These are phyloP conservation scores for Rhodeus uyekii DNA, from an alignment of 2,797 vertebrate genomes.

Conservation along the genomic window DNA sequence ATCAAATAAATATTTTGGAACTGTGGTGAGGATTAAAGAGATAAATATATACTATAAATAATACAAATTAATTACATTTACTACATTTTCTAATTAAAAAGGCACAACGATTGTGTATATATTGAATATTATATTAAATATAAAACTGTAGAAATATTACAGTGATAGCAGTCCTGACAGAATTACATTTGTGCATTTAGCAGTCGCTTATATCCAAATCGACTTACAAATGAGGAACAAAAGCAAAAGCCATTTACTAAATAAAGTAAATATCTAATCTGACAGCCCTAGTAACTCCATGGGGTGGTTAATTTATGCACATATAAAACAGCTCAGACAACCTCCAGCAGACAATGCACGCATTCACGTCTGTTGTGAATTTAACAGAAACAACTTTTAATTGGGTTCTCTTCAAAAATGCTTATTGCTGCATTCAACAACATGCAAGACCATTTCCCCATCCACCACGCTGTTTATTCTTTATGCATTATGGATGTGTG, in stretches of 20 bases:
- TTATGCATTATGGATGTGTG: conserved; percentile 45
- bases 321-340: conserved; percentile 4
- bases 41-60: too few relatives aligned
- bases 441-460: conserved; percentile 13
- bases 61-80: too few relatives aligned
- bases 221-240: background rate
- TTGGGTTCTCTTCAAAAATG: background rate
- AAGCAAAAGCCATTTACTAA: background rate
- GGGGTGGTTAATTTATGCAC: background rate
- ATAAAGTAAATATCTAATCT: background rate
- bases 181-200: background rate
- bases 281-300: background rate
- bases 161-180: background rate
- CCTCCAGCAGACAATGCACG: background rate
- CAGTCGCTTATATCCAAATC: background rate
- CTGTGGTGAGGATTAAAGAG: too few relatives aligned
- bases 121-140: too few relatives aligned
- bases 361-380: conserved; percentile 8
- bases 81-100: too few relatives aligned
- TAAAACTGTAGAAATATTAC: too few relatives aligned
- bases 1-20: too few relatives aligned
- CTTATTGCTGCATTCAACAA: conserved; percentile 13
- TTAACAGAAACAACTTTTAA: conserved; percentile 7
- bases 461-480: conserved; percentile 43
- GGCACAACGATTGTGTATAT: too few relatives aligned